Conservation (phyloP, 2,888 invertebrate genomes). For the Cephus rjabovi region DNA sequence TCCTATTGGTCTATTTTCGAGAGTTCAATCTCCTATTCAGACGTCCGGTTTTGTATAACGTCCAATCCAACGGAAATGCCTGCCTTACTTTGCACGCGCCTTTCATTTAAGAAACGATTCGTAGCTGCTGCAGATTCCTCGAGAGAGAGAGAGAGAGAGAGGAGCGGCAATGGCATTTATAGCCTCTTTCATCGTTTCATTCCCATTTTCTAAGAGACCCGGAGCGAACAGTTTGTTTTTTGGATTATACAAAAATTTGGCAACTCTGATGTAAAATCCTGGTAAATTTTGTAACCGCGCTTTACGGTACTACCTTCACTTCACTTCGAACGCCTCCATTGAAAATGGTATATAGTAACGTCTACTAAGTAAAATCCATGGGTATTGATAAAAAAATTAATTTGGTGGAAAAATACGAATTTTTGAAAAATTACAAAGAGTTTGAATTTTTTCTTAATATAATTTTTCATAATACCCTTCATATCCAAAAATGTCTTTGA, state of each 20-base stretch:
- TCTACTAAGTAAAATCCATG: background rate
- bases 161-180: background rate
- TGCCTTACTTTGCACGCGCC: background rate
- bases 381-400: background rate
- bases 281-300: background rate
- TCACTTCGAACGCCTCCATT: no score
- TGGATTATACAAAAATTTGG: background rate
- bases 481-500: background rate
- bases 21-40: conserved; percentile 5
- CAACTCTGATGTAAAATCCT: background rate
- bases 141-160: background rate
- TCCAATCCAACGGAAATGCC: background rate
- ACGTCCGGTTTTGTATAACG: conserved; percentile 1
- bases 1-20: background rate
- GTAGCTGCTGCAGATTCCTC: background rate
- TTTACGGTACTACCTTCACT: background rate
- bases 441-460: no score
- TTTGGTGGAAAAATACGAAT: background rate
- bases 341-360: no score
- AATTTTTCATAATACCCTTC: background rate
- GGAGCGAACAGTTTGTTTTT: background rate
- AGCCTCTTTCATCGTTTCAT: background rate
- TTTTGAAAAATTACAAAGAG: background rate
- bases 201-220: background rate
- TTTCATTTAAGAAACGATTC: background rate